Base-by-base conservation (phyloP, 2,888 invertebrate genomes). In the Plebejus anna region DNA sequence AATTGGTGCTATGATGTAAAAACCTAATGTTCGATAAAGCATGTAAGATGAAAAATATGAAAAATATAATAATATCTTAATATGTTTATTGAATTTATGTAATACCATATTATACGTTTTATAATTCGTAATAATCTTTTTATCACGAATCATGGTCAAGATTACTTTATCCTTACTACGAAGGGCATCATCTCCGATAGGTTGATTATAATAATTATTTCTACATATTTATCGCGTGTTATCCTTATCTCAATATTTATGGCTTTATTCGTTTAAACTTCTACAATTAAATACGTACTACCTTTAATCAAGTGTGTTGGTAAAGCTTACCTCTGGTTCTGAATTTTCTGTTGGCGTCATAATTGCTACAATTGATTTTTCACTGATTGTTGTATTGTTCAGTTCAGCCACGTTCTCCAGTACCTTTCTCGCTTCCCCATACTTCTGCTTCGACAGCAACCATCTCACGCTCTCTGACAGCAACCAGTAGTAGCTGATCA, bases 391-490 rank as follows among this genome's bases (percentile, higher is more conserved):
- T 1, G 94, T 94, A 70, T 94, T 95, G 80, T 97, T 97, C 0
- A 95, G 89, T 79, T 86, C 92, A 0, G 96, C 95, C 0, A 96
- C 95, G 79, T 92, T 95, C 22, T 93, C 90, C 70, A 96, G 86
- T 7, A 96, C 94, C 6, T 83, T 84, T 80, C 94, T 95, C 0
- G 96, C 97, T 80, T 96, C 94, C 0, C 94, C 92, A 77, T 93
- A 94, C 81, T 95, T 94, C 47, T 95, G 94, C 80, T 96, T 96
- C 1, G 96, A 95, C 9, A 97, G 87, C 32, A 97, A 92, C 97
- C 97, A 97, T 79, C 97, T 94, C 16, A 96, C 94, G 61, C 96
- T 97, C 88, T 97, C 97, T 0, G 87, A 82, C 9, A 92, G 80
- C 13, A 96, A 81, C 95, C 96, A 96, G 81, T 96, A 95, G 84